Conservation (phyloP, 2,113 vertebrate species). For the Aldabrachelys gigantea region DNA sequence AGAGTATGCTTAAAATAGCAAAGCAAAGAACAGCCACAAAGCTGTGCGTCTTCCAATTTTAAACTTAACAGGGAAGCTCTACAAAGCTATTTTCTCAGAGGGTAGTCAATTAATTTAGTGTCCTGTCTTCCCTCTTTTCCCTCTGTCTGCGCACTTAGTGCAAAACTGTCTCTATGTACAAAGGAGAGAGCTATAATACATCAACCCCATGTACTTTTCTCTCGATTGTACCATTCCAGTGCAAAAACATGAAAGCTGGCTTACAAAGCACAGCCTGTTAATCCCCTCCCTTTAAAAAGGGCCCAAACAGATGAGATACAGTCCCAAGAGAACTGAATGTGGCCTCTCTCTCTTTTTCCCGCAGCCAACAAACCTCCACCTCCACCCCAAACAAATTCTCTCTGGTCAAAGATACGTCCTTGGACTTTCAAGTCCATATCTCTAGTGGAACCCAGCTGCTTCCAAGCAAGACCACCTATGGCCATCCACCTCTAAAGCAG, state of each 20-base stretch:
- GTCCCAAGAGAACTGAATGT: rapidly evolving
- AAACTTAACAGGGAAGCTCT: not conserved
- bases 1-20: rapidly evolving
- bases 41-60: rapidly evolving
- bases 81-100: not conserved
- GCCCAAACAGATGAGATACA: not conserved
- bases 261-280: not conserved
- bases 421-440: not conserved
- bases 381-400: not conserved
- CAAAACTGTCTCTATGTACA: not conserved
- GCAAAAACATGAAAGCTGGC: not conserved
- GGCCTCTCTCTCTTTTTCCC: not conserved
- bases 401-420: not conserved
- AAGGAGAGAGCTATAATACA: not conserved
- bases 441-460: not conserved
- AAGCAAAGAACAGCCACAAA: not conserved
- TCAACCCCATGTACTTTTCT: not conserved
- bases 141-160: not conserved
- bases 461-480: not conserved
- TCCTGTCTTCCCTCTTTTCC: not conserved
- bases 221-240: not conserved
- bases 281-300: not conserved
- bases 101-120: not conserved
- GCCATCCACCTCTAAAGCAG: not conserved
- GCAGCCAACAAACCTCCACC: rapidly evolving